A percentile compares a stretch with the other conserved stretches of the same genome.
These are phyloP conservation scores for Knipowitschia caucasica DNA, from an alignment of 2,797 vertebrate species.

Conservation along the genomic window DNA sequence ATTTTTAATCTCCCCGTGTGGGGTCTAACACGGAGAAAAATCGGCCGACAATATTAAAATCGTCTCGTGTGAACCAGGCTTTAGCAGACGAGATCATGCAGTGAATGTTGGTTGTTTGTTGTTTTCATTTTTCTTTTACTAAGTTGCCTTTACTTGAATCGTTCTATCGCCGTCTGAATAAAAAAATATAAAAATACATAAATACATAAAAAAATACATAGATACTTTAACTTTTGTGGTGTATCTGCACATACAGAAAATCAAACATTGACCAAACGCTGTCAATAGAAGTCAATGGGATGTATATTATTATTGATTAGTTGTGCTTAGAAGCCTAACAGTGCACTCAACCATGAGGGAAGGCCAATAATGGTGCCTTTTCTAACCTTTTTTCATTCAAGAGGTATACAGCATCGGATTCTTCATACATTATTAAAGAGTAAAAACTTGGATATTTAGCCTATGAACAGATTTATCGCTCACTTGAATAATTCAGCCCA, in stretches of 20 bases:
- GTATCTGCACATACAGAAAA: neutral
- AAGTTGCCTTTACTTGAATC: too few species aligned
- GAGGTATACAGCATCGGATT: neutral
- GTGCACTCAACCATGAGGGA: neutral
- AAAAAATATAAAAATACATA: neutral
- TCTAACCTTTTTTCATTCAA: neutral
- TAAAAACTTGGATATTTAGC: constrained; percentile 7
- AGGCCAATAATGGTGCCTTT: neutral
- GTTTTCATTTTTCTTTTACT: neutral
- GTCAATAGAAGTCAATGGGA: constrained; percentile 2
- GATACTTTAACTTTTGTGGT: neutral
- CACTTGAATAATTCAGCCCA: neutral
- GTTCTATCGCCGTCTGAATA: too few species aligned
- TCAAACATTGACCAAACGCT: neutral
- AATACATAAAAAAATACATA: neutral
- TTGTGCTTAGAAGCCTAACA: neutral
- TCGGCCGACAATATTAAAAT: too few species aligned
- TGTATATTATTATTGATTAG: constrained; percentile 4
- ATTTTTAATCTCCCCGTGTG: too few species aligned
- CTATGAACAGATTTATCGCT: constrained; percentile 3
- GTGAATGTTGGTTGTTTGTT: too few species aligned
- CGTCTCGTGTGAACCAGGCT: too few species aligned
- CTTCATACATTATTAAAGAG: constrained; percentile 6
- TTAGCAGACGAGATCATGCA: too few species aligned
- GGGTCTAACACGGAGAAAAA: too few species aligned